Evolutionary conservation across 2,888 invertebrate species (phyloP).

Genomic region (Tribolium freemani): DNA sequence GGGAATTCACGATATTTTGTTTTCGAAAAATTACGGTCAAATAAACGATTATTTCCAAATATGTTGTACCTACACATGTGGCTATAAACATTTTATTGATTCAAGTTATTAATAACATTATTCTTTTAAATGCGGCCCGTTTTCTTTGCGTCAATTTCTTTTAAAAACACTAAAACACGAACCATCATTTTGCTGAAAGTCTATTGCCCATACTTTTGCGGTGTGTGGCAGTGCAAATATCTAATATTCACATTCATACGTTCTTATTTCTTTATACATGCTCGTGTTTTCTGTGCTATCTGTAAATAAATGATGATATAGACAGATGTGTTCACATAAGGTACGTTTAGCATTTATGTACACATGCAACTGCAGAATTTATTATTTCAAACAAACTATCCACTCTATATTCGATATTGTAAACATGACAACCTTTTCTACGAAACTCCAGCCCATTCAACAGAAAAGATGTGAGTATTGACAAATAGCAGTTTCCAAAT

Average conservation of each 20-base stretch:
- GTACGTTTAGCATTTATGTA: background rate
- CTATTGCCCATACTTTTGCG: background rate
- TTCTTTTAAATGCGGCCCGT: background rate
- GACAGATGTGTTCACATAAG: conserved; percentile 6
- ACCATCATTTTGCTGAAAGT: background rate
- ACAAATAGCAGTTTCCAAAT: no score
- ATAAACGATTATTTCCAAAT: background rate
- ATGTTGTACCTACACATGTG: background rate
- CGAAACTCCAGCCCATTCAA: background rate
- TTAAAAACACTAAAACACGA: conserved; percentile 5
- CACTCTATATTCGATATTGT: background rate
- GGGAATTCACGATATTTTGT: background rate
- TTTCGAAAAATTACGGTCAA: background rate
- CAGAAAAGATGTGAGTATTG: background rate
- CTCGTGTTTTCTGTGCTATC: conserved; percentile 6
- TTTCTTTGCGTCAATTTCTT: background rate
- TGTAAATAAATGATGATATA: conserved; percentile 11
- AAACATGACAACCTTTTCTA: background rate
- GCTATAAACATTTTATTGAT: background rate
- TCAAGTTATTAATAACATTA: conserved; percentile 1
- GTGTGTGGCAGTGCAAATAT: conserved; percentile 4
- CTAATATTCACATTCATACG: conserved; percentile 20
- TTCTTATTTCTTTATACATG: conserved; percentile 12
- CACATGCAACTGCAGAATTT: background rate
- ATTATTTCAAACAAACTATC: background rate